Evolutionary conservation across 2,888 invertebrate genomes (phyloP).

Genomic region (Pediacus dermestoides): DNA sequence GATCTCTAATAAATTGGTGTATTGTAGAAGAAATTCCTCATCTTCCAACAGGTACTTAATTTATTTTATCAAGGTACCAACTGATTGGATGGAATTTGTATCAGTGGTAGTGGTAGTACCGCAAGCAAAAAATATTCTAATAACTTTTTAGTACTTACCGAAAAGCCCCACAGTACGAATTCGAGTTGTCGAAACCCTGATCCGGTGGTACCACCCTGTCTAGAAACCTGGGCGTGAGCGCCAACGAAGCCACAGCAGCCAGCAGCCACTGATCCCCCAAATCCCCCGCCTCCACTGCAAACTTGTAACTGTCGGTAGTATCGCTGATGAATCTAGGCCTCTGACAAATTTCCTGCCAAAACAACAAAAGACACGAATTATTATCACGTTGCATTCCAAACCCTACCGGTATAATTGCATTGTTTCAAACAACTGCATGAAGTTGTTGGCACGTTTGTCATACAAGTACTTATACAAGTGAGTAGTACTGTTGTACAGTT

Average conservation of each 20-base stretch:
- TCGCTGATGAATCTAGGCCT: constrained; percentile 58
- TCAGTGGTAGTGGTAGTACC: too few species aligned
- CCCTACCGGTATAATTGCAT: too few species aligned
- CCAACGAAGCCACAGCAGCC: constrained; percentile 63
- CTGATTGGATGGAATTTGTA: too few species aligned
- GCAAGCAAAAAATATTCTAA: background rate
- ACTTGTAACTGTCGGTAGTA: constrained; percentile 41
- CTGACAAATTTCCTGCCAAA: constrained; percentile 61
- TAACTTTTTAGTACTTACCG: constrained; percentile 50
- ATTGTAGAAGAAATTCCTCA: too few species aligned
- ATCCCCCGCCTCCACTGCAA: constrained; percentile 57
- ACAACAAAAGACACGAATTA: background rate
- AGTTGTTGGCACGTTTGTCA: too few species aligned
- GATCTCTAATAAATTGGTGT: too few species aligned
- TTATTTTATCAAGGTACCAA: too few species aligned
- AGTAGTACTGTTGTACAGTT: too few species aligned
- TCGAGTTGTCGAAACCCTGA: constrained; percentile 59
- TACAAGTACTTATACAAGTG: too few species aligned
- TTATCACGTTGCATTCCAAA: too few species aligned
- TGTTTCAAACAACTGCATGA: too few species aligned
- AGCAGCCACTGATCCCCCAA: constrained; percentile 60
- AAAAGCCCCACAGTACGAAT: constrained; percentile 63
- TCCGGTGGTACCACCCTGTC: constrained; percentile 65
- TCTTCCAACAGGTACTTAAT: too few species aligned
- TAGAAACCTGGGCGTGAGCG: constrained; percentile 63